Base-by-base conservation (phyloP, 2,888 invertebrate species). In the Cantharis flavilabris region DNA sequence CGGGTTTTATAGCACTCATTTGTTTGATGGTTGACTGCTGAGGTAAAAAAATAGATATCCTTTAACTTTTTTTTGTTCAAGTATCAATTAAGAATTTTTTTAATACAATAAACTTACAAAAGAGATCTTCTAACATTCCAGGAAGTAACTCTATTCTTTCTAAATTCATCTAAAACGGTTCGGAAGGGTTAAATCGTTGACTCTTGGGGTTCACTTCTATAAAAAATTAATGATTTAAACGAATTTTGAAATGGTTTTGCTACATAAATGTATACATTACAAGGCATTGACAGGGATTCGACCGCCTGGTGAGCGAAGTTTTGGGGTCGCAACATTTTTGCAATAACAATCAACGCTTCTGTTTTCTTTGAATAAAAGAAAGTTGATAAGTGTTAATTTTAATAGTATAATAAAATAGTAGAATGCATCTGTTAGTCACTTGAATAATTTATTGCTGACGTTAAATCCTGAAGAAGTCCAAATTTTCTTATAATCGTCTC, bases 1-100 rank as follows among this genome's bases (percentile, higher is more conserved):
- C 85, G 85, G 77, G 77, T 77, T 77, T 77, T 73, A 72, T 77
- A 67, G 72, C 72, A 65, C 75, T 28, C 77, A 77, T 77, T 77
- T 72, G 75, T 77, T 75, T 77, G 72, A 65, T 33, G 75, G 65
- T 77, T 72, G 77, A 77, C 77, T 77, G 77, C 77, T 77, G 75
- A 49, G 75, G n/a, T n/a, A 33, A 74, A 82, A 81, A 81, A 81
- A 80, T 76, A 71, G 70, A 79, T 67, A 75, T 73, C 79, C 73
- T 70, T 72, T 77, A 72, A 77, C 10, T 30, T 75, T 18, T 70
- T 77, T 73, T 73, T 76, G 77, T 79, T 80, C 76, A 73, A 74
- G 77, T 80, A 80, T 80, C 81, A 81, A 81, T 81, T 80, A 80
- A 76, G 75, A 63, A 75, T 26, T 26, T 69, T 18, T 67, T 72